Evolutionary conservation across 1,140 invertebrate genomes (phyloP), one percentile per base, ranked within the genome.

Genomic region (Papilio aristodemus): DNA sequence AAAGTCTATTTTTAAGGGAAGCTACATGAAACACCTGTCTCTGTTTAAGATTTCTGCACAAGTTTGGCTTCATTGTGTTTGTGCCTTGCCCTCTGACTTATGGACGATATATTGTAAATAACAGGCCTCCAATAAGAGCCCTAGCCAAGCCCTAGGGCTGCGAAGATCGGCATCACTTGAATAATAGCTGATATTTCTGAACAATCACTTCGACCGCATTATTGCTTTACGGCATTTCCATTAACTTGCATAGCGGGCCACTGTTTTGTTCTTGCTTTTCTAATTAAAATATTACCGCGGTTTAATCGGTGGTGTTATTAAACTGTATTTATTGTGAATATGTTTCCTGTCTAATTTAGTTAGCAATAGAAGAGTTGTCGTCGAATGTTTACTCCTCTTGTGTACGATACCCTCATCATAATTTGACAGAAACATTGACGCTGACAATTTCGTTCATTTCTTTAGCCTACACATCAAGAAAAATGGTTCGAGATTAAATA

Each of bases 111-210:
- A 43, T 43, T 17, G 41, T 43, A 14, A 43, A 43, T 43, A 43
- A 43, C 13, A 43, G 14, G 14, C 13, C 41, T n/a, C n/a, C 14
- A 3, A 41, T 63, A 19, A 19, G 17, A 41, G 17, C 38, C 60
- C 17, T 63, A 41, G 17, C 9, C 10, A 7, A 43, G 39, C 60
- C 60, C 13, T 38, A 25, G 39, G 60, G 38, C 17, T 19, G n/a
- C 10, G 37, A 43, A 27, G 13, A 38, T n/a, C 57, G 41, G 64
- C 41, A 14, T 46, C 58, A 8, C 50, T 58, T 70, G 66, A 54
- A 72, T 72, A 75, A 75, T 71, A 46, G 71, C 60, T 57, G 54
- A 70, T 75, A 75, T 75, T 75, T 72, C 58, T 71, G 63, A 60
- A 64, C 71, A 69, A 72, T 75, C 72, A 75, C 69, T 71, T 68